These are phyloP conservation scores for Xerus inauris DNA, from an alignment of 2,113 vertebrate genomes.

Conservation along the genomic window DNA sequence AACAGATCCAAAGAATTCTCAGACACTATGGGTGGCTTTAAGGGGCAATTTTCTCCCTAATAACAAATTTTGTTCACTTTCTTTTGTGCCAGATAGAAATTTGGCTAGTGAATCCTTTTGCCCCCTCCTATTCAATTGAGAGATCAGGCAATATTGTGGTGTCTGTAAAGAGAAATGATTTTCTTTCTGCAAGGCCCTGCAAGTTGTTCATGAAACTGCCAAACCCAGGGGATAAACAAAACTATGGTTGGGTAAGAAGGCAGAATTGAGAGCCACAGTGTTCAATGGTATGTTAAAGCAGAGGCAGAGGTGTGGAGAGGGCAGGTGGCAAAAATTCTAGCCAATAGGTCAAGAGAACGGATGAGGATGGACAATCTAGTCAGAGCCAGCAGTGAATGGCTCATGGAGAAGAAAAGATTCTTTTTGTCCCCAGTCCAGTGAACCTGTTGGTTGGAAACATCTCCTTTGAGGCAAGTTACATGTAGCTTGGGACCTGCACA, in stretches of 20 bases:
- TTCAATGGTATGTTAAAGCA: not conserved
- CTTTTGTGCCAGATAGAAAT: conserved; percentile 19
- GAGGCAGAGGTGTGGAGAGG: not conserved
- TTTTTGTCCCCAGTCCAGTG: not conserved
- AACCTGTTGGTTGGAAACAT: not conserved
- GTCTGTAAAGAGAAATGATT: not conserved
- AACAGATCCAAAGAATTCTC: conserved; percentile 58
- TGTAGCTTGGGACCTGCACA: not conserved
- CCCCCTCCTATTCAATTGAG: not conserved
- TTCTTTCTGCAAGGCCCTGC: not conserved
- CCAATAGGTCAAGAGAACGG: not conserved
- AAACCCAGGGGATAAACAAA: not conserved
- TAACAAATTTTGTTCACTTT: conserved; percentile 49
- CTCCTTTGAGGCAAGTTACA: not conserved
- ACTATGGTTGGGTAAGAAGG: not conserved
- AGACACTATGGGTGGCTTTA: conserved; percentile 11
- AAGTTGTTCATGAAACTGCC: not conserved
- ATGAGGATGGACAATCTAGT: not conserved
- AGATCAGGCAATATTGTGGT: not conserved
- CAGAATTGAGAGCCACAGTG: not conserved
- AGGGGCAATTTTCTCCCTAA: conserved; percentile 25
- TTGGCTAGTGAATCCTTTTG: not conserved
- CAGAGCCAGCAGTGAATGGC: not conserved
- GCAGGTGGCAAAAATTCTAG: not conserved
- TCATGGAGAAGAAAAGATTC: fast-evolving